These are phyloP conservation scores for Limnothrissa miodon DNA, from an alignment of 2,113 vertebrate species.

Conservation along the genomic window DNA sequence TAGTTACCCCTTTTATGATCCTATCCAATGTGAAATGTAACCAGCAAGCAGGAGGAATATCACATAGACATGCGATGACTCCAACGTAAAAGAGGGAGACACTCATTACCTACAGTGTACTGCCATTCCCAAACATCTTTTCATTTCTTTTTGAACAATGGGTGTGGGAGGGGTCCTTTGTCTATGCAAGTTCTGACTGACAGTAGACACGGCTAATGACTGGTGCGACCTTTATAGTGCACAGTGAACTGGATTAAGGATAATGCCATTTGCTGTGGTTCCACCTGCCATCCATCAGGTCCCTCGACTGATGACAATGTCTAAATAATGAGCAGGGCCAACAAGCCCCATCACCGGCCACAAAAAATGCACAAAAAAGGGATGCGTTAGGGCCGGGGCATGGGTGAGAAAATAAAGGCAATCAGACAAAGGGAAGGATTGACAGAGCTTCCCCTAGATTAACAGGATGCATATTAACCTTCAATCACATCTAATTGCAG, in stretches of 20 bases:
- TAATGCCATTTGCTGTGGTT: not conserved
- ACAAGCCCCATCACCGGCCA: not conserved
- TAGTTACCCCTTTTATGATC: not conserved
- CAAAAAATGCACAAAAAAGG: not conserved
- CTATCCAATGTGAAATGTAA: not conserved
- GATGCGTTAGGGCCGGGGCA: not conserved
- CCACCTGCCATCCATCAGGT: not conserved
- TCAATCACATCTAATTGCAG: slow-evolving; percentile 69
- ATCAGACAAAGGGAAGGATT: slow-evolving; percentile 31
- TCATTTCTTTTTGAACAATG: not conserved
- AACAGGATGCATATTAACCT: slow-evolving; percentile 66
- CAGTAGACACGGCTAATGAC: not conserved
- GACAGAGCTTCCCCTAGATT: slow-evolving; percentile 58
- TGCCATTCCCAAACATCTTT: not conserved
- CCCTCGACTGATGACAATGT: not conserved
- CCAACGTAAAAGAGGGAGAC: not conserved
- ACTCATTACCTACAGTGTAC: not conserved
- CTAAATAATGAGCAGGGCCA: not conserved
- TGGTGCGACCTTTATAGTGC: not conserved
- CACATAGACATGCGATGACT: not conserved
- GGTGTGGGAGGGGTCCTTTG: not conserved
- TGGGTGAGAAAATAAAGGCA: slow-evolving; percentile 12
- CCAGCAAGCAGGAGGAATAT: not conserved
- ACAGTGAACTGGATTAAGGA: not conserved
- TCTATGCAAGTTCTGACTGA: not conserved